Base-by-base conservation (phyloP, 2,113 vertebrate species). In the Lipotes vexillifer region DNA sequence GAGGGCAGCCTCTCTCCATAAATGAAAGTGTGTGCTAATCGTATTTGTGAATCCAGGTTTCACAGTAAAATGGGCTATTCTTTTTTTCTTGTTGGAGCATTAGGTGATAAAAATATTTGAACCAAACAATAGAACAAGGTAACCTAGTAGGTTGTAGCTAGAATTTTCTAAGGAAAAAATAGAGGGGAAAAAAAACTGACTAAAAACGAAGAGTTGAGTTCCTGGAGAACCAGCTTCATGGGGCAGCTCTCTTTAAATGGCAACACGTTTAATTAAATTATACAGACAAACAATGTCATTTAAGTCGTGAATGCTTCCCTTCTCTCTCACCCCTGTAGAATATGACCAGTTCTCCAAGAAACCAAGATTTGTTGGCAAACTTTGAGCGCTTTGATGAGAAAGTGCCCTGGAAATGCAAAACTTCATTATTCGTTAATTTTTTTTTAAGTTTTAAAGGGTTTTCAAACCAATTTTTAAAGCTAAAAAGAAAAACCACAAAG, bases 131-230 rank as follows among this genome's bases (percentile, higher is more conserved):
- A 92, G 15, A 96, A 52, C 46, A 93, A 87, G 38, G 18, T 80
- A 61, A 82, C 44, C 29, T 82, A 33, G 18, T 78, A 87, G 44
- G 44, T 59, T 86, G 29, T 59, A 90, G 49, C 86, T 93, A 68
- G 75, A 91, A 88, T 91, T 93, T 95, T 83, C 82, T 91, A 49
- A 96, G 80, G 75, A 38, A 77, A 83, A 84, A 63, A 49, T 46
- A 61, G 55, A 78, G 9, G 38, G 38, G 38, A 0, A 77, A 5
- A 61, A 86, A 80, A n/a, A 78, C 7, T 33, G 31, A 88, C 55
- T 14, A 27, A 33, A 82, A 78, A 68, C 71, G 20, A 55, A 52
- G n/a, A 89, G 25, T 78, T 89, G 68, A 93, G 63, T 95, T 95
- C 44, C 55, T 71, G 23, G 59, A n/a, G 52, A 94, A 72, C 5